Evolutionary conservation across 2,888 invertebrate genomes (phyloP), one percentile per base, ranked within the genome.

Genomic region (Resseliella maxima): DNA sequence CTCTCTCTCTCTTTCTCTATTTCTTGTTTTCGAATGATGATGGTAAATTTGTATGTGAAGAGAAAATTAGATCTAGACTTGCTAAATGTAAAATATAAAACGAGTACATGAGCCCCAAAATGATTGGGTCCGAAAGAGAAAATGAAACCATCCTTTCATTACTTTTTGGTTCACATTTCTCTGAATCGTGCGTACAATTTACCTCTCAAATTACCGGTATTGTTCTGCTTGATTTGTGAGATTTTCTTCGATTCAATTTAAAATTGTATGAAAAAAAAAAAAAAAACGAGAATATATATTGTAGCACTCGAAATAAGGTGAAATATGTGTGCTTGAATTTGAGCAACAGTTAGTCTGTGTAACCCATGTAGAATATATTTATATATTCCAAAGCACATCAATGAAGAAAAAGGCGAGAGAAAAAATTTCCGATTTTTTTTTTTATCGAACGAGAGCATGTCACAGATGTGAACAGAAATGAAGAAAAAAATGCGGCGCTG

Each of bases 161-260:
- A 27, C 2, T 24, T 59, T n/a, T 50, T 50, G 15, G 24, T 59
- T 59, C 12, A 24, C 12, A 24, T 59, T 24, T 59, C 27, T 59
- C 27, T 24, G 18, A n/a, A n/a, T 59, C 59, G 59, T 24, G 15
- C n/a, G n/a, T n/a, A n/a, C n/a, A n/a, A n/a, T n/a, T n/a, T n/a
- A n/a, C 27, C 59, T 59, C 27, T 27, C 59, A 5, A 59, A 59
- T 59, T 59, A 24, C 59, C 59, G 50, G n/a, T 50, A 50, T 50
- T 21, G 59, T 59, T 59, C 59, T 59, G 59, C 59, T 59, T 59
- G 59, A 59, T 59, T 59, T 59, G 59, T 24, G 59, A 3, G 50
- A 8, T 21, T 50, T 21, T 50, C 18, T 50, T 50, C 18, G 5
- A 3, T 12, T 21, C 50, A 18, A 12, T 8, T 27, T n/a, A 12